Evolutionary conservation across 2,797 vertebrate genomes (phyloP), one percentile per base, ranked within the genome.

Genomic region (Triplophysa bombifrons): DNA sequence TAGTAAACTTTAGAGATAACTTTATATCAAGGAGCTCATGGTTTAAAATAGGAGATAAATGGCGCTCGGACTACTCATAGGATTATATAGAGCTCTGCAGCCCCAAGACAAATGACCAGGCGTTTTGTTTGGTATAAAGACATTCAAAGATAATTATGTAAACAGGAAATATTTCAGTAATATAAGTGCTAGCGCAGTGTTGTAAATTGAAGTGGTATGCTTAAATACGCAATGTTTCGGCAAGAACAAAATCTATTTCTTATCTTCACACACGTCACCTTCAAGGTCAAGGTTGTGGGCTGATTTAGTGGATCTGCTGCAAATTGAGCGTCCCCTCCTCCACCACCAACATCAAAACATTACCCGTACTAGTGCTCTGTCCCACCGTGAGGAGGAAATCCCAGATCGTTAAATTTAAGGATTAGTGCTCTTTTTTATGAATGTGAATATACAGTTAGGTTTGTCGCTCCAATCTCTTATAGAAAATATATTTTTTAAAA

Each of bases 261-360:
- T 71, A 86, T 74, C 61, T 80, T 56, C 64, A 56, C 27, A 78
- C 86, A 30, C 3, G 88, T 88, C 86, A 90, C 69, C 81, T 63
- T 80, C 84, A 91, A 90, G 90, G 89, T 88, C 87, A 90, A 89
- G 85, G 92, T 90, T 90, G 92, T 90, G 83, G 83, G 68, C 81
- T 84, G 86, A 77, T 85, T 88, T 82, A 72, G n/a, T 13, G 12
- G 48, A 46, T 78, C 63, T 83, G 82, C 80, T 83, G 56, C n/a
- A 63, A 50, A 65, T 80, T 75, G 22, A 44, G 74, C 19, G 41
- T 69, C 69, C 68, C 48, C 55, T 72, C 60, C 38, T 14, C 20
- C 19, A 61, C 6, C 25, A 19, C 41, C 64, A 70, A 70, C 69
- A 80, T 66, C 38, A 76, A 83, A 77, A 79, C 70, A 74, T 56